A percentile compares a stretch with the other conserved stretches of the same genome.
Conservation (phyloP, 2,888 invertebrate genomes). For the Blastobasis lacticolella region DNA sequence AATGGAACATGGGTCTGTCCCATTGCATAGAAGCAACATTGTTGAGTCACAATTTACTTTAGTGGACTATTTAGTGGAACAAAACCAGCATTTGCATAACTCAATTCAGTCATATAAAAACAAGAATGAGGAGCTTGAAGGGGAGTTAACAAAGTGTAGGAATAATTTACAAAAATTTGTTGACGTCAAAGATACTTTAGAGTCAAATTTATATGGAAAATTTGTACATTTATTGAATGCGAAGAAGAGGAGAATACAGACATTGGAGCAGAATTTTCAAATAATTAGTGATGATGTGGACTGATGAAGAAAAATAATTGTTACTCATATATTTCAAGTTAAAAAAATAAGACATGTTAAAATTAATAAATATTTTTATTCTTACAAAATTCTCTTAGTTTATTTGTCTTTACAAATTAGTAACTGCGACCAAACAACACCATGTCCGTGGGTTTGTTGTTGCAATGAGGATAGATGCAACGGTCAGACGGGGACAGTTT, state of each 20-base stretch:
- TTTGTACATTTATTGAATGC: constrained; percentile 51
- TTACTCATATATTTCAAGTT: not conserved
- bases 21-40: constrained; percentile 21
- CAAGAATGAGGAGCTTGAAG: constrained; percentile 20
- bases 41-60: constrained; percentile 28
- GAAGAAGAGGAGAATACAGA: constrained; percentile 48
- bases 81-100: constrained; percentile 31
- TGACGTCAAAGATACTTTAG: constrained; percentile 35
- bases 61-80: constrained; percentile 38
- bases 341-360: not conserved
- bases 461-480: constrained; percentile 93
- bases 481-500: constrained; percentile 75
- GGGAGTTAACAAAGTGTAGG: constrained; percentile 34
- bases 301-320: no score
- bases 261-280: constrained; percentile 40
- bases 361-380: constrained; percentile 23
- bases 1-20: constrained; percentile 34
- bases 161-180: constrained; percentile 38
- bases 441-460: constrained; percentile 85
- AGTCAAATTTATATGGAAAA: constrained; percentile 45
- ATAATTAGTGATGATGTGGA: constrained; percentile 1
- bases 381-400: constrained; percentile 7
- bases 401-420: constrained; percentile 18
- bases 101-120: constrained; percentile 17
- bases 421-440: constrained; percentile 98